Percentiles rank a stretch among this genome's conserved stretches.
Evolutionary conservation across 1,140 invertebrate species (phyloP).

Genomic region (Berghia stephanieae): DNA sequence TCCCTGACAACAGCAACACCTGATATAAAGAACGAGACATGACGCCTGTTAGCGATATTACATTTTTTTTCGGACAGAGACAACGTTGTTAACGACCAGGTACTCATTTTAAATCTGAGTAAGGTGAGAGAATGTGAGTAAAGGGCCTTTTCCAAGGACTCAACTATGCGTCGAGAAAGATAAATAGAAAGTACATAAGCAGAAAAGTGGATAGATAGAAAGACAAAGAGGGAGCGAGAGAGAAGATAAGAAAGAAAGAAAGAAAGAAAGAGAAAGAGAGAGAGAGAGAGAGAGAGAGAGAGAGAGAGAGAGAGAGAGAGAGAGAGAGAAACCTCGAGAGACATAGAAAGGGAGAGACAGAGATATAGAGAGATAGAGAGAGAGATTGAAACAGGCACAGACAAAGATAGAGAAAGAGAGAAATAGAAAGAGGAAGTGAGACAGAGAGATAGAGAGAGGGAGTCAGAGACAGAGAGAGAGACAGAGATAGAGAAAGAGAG

Average conservation of each 20-base stretch:
- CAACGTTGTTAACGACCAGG: too few relatives aligned
- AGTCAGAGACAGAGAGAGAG: background rate
- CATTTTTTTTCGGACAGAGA: too few relatives aligned
- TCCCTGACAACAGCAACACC: too few relatives aligned
- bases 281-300: background rate
- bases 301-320: background rate
- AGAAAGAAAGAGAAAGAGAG: constrained; percentile 4
- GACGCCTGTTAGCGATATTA: too few relatives aligned
- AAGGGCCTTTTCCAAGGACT: too few relatives aligned
- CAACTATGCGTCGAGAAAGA: too few relatives aligned
- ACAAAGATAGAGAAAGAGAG: background rate
- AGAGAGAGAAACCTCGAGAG: background rate
- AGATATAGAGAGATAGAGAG: too few relatives aligned
- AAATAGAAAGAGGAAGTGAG: constrained; percentile 5
- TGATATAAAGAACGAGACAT: too few relatives aligned
- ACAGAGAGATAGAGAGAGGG: background rate
- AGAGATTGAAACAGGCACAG: background rate
- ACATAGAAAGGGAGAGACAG: too few relatives aligned
- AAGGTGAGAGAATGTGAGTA: too few relatives aligned
- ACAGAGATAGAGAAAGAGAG: constrained; percentile 4
- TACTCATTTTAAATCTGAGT: too few relatives aligned
- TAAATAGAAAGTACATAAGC: background rate
- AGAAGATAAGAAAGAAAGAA: constrained; percentile 11
- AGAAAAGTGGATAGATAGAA: background rate
- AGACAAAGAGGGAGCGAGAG: background rate